phyloP scores from a whole-genome alignment of 2,113 vertebrate genomes.

The Rhagologus leucostigma region DNA sequence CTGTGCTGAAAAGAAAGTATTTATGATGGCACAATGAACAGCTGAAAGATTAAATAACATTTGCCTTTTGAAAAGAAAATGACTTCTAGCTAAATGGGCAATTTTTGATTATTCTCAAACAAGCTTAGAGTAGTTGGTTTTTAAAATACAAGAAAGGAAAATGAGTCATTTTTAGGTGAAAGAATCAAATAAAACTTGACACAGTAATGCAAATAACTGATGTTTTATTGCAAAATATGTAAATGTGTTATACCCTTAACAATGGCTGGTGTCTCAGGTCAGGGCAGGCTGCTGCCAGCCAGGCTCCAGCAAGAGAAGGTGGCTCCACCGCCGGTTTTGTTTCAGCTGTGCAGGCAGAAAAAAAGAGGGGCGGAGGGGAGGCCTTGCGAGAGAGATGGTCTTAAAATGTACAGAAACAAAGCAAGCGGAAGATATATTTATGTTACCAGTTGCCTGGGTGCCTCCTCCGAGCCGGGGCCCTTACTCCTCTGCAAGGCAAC shows the following conservation, averaged over 20 bases:
- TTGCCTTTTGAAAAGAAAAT: slow-evolving; percentile 99
- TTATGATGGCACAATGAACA: slow-evolving; percentile 99
- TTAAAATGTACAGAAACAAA: slow-evolving; percentile 68
- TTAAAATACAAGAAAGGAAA: slow-evolving; percentile 97
- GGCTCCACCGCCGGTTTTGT: slow-evolving; percentile 65
- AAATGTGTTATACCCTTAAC: slow-evolving; percentile 87
- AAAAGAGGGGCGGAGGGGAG: slow-evolving; percentile 49
- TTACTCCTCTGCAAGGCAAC: neutral
- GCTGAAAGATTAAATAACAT: slow-evolving; percentile 99
- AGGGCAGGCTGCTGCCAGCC: slow-evolving; percentile 77
- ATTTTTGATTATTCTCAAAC: slow-evolving; percentile 99
- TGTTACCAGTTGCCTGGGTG: slow-evolving; percentile 5
- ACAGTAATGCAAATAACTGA: slow-evolving; percentile 89
- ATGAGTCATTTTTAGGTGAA: slow-evolving; percentile 93
- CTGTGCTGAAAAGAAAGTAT: slow-evolving; percentile 99
- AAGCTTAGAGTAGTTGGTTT: slow-evolving; percentile 98
- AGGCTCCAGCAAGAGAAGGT: slow-evolving; percentile 74
- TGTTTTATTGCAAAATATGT: slow-evolving; percentile 91
- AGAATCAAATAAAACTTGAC: slow-evolving; percentile 91
- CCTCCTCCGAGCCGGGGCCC: neutral
- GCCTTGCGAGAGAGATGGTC: slow-evolving; percentile 57
- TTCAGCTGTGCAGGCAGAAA: slow-evolving; percentile 57
- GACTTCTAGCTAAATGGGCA: slow-evolving; percentile 99
- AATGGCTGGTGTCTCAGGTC: slow-evolving; percentile 83
- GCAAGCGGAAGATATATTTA: slow-evolving; percentile 54